Evolutionary conservation across 2,113 vertebrate genomes (phyloP), one percentile per base, ranked within the genome.

Genomic region (Nycticebus coucang): DNA sequence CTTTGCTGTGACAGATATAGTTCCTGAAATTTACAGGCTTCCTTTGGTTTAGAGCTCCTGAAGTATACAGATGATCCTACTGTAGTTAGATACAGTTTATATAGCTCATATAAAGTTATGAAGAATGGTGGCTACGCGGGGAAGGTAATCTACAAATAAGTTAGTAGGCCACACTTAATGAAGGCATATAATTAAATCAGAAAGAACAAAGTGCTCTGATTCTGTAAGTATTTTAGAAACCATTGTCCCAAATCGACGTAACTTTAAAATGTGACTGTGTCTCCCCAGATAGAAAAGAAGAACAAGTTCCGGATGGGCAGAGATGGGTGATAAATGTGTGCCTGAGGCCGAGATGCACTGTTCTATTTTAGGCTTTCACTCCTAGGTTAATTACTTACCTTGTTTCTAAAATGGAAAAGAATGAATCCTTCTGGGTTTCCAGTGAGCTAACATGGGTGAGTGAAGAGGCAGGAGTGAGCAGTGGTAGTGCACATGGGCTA

Each of bases 21-120:
- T 92, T 66, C 85, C 50, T 59, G 72, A 68, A 87, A 59, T 86
- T 87, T 85, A 60, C 18, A 45, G 22, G 62, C 91, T 94, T 95
- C 80, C 64, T 53, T 59, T 64, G 33, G 86, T 64, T 94, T 55
- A 35, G 0, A 62, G 19, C 53, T 86, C 82, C 82, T 86, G 18
- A 60, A 12, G 62, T 81, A 71, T 26, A 55, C 9, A 81, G 83
- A 60, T 89, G 86, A 28, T 82, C 14, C 1, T 35, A 21, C 53
- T 33, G 4, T 50, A 35, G 18, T 37, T n/a, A 59, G 59, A 26
- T 77, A 21, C n/a, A 37, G 57, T 82, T 84, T 84, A 3, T 33
- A 85, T 59, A 50, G 26, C 28, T 7, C 11, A 37, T 93, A 28
- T 74, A 87, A 55, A 45, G 66, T 57, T 64, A 55, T 85, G 26